Base-by-base conservation (phyloP, 2,797 vertebrate species). In the Leucoraja ocellata region DNA sequence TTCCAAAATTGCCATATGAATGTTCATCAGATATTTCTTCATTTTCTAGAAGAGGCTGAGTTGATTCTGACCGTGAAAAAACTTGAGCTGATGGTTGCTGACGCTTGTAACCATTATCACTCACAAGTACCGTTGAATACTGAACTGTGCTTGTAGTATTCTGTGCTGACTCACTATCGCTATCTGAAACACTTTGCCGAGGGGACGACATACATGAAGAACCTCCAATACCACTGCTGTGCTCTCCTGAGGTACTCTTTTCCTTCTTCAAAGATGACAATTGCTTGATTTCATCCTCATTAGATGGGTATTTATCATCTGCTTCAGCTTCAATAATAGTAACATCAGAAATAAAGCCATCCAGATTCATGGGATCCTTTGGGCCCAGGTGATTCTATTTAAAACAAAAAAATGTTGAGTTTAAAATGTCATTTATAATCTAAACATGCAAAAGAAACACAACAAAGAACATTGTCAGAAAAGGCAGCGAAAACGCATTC, bases 201-300 rank as follows among this genome's bases (percentile, higher is more conserved):
- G 98, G 98, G 0, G 99, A 99, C 0, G 99, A 99, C 98, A 99
- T 98, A 95, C 98, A 99, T 0, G 98, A 99, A 0, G 99, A 99
- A 28, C 98, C 98, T 0, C 99, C 98, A n/a, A 99, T 99, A 71
- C 99, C 98, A 84, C 98, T 99, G 96, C 98, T 99, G 96, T 99
- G 98, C 93, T 99, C 98, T 95, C 98, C 98, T 0, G 98, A 98
- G 91, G 97, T 96, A 93, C 97, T 97, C 94, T 98, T 99, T 94
- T 98, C 98, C 95, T 98, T 98, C 96, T 97, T 98, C 94, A 98
- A 97, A 0, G 98, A 95, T 90, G 98, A 97, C 93, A 97, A 91
- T 4, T 96, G 94, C 94, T 98, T 99, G 94, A 98, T 96, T 91
- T 99, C 98, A 93, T 97, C 97, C 1, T 97, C 97, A 94, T 97